Conservation (phyloP, 2,888 invertebrate species). For the Deladenus siricidicola region DNA sequence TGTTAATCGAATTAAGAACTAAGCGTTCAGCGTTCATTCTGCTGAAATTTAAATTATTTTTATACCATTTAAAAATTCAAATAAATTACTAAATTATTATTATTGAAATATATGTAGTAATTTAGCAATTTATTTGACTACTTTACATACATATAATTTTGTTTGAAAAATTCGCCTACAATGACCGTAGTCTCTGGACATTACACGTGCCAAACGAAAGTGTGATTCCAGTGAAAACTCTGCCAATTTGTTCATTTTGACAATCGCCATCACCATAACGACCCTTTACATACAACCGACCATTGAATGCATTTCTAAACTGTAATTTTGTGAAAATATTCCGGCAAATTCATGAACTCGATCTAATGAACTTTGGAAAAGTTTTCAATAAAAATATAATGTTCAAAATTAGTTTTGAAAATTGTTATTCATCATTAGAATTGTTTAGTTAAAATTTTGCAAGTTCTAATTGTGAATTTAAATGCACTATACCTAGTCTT, state of each 20-base stretch:
- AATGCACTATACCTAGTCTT: constrained; percentile 28
- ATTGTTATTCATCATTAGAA: too few relatives aligned
- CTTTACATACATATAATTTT: neutral
- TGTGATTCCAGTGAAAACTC: constrained; percentile 27
- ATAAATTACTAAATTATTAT: neutral
- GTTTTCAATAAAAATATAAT: neutral
- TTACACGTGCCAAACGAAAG: constrained; percentile 22
- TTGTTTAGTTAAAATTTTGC: too few relatives aligned
- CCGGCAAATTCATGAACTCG: too few relatives aligned
- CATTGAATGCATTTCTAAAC: constrained; percentile 27
- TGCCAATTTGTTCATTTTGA: constrained; percentile 25
- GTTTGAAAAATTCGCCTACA: constrained; percentile 13
- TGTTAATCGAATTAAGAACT: too few relatives aligned
- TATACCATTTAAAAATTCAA: too few relatives aligned
- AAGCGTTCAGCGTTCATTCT: too few relatives aligned
- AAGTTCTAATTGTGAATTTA: too few relatives aligned
- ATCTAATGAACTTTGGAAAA: too few relatives aligned
- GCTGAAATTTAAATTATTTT: too few relatives aligned
- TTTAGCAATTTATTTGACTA: neutral
- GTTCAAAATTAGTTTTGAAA: neutral
- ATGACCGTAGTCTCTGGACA: constrained; percentile 23
- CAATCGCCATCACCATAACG: constrained; percentile 34
- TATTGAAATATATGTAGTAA: neutral
- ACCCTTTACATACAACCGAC: constrained; percentile 34
- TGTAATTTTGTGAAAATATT: too few relatives aligned